These are phyloP conservation scores for Promerops cafer DNA, from an alignment of 2,113 vertebrate genomes.

Conservation along the genomic window DNA sequence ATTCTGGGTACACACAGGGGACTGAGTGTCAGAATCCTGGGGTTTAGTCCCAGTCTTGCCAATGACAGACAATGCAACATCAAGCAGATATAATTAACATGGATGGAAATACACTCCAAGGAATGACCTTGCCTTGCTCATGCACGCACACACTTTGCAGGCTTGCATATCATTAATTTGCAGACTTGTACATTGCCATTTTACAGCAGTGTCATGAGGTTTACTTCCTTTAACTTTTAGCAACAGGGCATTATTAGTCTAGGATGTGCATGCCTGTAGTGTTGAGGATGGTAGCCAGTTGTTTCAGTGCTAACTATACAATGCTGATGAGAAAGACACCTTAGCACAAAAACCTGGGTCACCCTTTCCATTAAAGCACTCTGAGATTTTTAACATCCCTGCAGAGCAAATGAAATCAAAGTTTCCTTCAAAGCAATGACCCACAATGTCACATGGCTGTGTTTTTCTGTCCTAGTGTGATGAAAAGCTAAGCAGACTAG, in stretches of 20 bases:
- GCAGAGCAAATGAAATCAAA: constrained; percentile 17
- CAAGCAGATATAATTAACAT: neutral
- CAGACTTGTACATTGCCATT: neutral
- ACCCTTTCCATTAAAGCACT: neutral
- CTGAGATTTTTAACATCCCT: neutral
- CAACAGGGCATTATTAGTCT: neutral
- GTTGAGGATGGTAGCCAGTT: neutral
- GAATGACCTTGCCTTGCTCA: neutral
- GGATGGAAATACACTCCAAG: neutral
- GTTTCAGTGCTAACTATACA: neutral
- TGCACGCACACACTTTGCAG: neutral
- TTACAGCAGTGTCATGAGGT: neutral
- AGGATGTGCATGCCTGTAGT: neutral
- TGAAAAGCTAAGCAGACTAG: neutral
- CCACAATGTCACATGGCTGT: neutral
- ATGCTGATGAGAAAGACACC: neutral
- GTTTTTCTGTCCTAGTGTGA: constrained; percentile 34
- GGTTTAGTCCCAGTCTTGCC: neutral
- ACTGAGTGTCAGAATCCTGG: neutral
- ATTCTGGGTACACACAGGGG: neutral
- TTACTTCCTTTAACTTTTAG: neutral
- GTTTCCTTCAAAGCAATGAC: constrained; percentile 8
- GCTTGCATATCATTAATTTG: neutral
- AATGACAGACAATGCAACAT: neutral
- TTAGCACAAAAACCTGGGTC: neutral